Evolutionary conservation across 2,888 invertebrate genomes (phyloP), one percentile per base, ranked within the genome.

Genomic region (Orthosia gracilis): DNA sequence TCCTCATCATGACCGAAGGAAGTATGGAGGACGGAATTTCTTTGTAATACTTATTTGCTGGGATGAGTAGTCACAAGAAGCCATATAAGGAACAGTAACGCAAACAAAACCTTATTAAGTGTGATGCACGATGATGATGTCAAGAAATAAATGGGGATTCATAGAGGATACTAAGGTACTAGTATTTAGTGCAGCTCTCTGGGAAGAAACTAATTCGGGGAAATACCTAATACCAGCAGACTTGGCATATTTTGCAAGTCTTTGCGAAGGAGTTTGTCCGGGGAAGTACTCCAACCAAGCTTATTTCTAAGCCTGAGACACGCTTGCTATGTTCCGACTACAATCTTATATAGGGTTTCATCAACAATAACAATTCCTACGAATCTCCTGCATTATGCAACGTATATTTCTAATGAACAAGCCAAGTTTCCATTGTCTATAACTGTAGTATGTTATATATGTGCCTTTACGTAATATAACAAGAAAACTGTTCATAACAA

Each of bases 401-500:
- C 59, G n/a, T 45, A 3, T n/a, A 40, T 59, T 59, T 59, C 2
- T 40, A 13, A 7, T 3, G n/a, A 59, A 13, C 13, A 40, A 21
- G 45, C 7, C n/a, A 59, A 61, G 21, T 61, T 61, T 61, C 40
- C 59, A 59, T 40, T 21, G 15, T 12, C 5, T 40, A 9, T 40
- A 9, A 7, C 40, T 9, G 9, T 40, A 40, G 9, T 40, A 40
- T 40, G 3, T 40, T 9, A 9, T 40, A 40, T 40, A 7, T 40
- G 40, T 40, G 40, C 40, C 4, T 13, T 40, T 59, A 59, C 40
- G 59, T 59, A 59, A 45, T 61, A 57, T 18, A 26, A 26, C 18
- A 15, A 45, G 21, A 61, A 45, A 12, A 61, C n/a, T 61, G 59
- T 45, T 40, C 45, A 61, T 61, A 61, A 61, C 40, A 61, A 61